These are phyloP conservation scores for Drosophila koepferae DNA, from an alignment of 2,888 invertebrate genomes.

Conservation along the genomic window DNA sequence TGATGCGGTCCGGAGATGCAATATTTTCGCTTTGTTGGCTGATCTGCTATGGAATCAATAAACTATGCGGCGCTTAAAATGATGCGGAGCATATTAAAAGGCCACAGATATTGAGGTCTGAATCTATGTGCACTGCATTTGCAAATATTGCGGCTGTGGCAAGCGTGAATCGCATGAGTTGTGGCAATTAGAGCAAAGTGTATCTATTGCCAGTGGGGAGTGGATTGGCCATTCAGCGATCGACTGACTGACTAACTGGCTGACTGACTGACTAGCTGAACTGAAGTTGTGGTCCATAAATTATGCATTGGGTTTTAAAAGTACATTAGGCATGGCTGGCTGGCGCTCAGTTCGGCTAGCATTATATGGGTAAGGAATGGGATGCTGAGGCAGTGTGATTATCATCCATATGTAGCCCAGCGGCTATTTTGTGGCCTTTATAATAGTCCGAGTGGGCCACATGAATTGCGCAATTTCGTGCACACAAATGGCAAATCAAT, in stretches of 20 bases:
- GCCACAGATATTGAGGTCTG: constrained; percentile 24
- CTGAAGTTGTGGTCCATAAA: constrained; percentile 54
- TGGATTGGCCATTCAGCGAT: not conserved
- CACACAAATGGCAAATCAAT: constrained; percentile 75
- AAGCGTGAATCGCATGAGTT: constrained; percentile 54
- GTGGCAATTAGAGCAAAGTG: constrained; percentile 68
- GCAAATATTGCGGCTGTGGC: constrained; percentile 53
- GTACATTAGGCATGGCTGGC: constrained; percentile 67
- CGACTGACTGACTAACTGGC: constrained; percentile 13
- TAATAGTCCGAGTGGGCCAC: constrained; percentile 42
- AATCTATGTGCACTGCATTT: constrained; percentile 30
- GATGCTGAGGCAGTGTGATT: constrained; percentile 58
- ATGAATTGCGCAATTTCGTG: constrained; percentile 76
- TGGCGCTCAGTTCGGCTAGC: constrained; percentile 21
- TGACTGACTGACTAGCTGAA: constrained; percentile 30
- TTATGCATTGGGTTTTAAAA: constrained; percentile 71
- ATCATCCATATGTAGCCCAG: constrained; percentile 42
- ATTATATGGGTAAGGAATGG: constrained; percentile 12
- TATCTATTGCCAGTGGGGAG: constrained; percentile 10
- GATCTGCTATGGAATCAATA: constrained; percentile 61
- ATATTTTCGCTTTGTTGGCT: constrained; percentile 13
- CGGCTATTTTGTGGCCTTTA: constrained; percentile 41
- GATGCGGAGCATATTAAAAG: constrained; percentile 20
- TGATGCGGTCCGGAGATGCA: constrained; percentile 55
- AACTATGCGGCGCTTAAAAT: constrained; percentile 34